phyloP scores from a whole-genome alignment of 2,797 vertebrate species.

The Lacerta viridis region DNA sequence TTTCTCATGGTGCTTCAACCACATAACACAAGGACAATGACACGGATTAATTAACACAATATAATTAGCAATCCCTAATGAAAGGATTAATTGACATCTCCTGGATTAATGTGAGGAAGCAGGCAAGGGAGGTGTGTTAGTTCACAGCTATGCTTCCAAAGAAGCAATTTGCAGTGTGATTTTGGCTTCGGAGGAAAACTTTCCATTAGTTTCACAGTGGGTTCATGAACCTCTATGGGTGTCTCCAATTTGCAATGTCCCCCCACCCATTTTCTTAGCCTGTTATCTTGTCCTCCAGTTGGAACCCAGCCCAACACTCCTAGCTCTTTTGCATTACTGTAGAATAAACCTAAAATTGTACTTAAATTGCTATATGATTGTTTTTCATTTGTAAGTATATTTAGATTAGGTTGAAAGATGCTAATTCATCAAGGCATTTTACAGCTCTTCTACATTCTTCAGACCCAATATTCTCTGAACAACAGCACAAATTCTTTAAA shows the following conservation, averaged over 20 bases:
- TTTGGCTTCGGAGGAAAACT: neutral
- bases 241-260: neutral
- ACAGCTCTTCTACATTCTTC: neutral
- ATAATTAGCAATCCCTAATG: slow-evolving; percentile 23
- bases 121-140: slow-evolving; percentile 5
- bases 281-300: neutral
- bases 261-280: neutral
- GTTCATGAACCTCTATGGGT: neutral
- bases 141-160: slow-evolving; percentile 3
- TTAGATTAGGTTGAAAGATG: neutral
- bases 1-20: neutral
- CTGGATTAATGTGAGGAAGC: slow-evolving; percentile 1
- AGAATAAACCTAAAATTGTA: neutral
- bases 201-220: neutral
- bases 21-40: neutral
- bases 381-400: neutral
- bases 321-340: neutral
- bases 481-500: neutral
- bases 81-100: slow-evolving; percentile 28
- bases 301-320: neutral
- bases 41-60: slow-evolving; percentile 13
- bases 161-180: neutral
- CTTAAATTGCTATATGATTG: neutral
- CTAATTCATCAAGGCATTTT: neutral
- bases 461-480: neutral